phyloP scores from a whole-genome alignment of 2,113 vertebrate species.

The Myodes glareolus region DNA sequence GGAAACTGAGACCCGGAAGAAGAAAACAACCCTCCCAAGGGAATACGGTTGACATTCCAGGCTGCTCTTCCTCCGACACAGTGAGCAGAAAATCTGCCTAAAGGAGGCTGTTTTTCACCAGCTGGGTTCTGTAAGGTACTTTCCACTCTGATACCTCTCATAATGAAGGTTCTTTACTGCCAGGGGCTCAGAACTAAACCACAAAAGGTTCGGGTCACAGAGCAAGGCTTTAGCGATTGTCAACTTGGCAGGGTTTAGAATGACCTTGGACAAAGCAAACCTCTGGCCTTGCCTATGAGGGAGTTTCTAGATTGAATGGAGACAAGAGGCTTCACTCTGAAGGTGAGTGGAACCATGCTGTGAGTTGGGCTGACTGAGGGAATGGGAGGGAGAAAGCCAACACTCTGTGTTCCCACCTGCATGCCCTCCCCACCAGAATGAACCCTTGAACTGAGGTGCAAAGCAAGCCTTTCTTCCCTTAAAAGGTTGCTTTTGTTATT shows the following conservation, averaged over 20 bases:
- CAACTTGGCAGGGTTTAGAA: background rate
- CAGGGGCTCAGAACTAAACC: background rate
- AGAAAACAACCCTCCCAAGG: background rate
- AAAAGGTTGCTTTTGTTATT: background rate
- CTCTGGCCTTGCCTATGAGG: background rate
- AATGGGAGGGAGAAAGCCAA: background rate
- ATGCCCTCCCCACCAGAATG: too few relatives aligned
- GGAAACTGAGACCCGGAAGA: background rate
- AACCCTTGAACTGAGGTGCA: background rate
- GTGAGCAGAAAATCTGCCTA: accelerated
- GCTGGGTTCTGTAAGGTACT: background rate
- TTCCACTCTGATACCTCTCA: background rate
- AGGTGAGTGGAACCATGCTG: background rate
- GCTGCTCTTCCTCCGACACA: background rate
- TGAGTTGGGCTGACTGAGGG: background rate
- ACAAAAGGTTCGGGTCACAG: background rate
- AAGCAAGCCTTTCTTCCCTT: background rate
- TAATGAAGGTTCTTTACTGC: accelerated
- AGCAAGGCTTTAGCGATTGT: background rate
- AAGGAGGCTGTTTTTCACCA: background rate
- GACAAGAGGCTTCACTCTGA: background rate
- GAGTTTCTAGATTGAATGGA: background rate
- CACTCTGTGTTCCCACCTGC: too few relatives aligned
- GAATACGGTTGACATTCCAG: background rate
- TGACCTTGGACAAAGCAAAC: background rate